phyloP scores from a whole-genome alignment of 1,140 invertebrate species.

The Drosophila sucinea region DNA sequence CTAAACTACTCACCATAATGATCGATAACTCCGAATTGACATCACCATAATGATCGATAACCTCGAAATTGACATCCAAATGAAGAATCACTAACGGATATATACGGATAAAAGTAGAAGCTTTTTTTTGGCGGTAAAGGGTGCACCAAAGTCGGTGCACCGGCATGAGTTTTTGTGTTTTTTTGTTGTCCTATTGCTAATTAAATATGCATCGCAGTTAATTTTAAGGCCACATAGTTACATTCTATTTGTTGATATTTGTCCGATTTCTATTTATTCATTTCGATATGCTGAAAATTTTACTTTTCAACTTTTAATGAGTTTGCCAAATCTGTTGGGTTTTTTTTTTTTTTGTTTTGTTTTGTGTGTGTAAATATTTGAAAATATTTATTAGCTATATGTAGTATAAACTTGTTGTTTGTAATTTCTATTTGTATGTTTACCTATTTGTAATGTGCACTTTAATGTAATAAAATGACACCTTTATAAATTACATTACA shows the following conservation, averaged over 20 bases:
- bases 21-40: no score
- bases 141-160: no score
- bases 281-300: not conserved
- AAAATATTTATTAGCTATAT: slow-evolving; percentile 51
- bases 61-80: no score
- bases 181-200: slow-evolving; percentile 24
- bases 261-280: slow-evolving; percentile 16
- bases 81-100: no score
- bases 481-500: slow-evolving; percentile 13
- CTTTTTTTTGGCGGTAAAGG: no score
- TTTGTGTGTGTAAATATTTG: slow-evolving; percentile 59
- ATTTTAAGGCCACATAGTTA: slow-evolving; percentile 8
- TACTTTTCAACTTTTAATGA: slow-evolving; percentile 49
- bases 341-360: slow-evolving; percentile 25
- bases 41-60: no score
- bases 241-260: slow-evolving; percentile 33
- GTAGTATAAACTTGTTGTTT: slow-evolving; percentile 26
- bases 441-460: slow-evolving; percentile 6
- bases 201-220: slow-evolving; percentile 34
- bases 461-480: slow-evolving; percentile 36
- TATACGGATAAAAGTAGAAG: no score
- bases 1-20: no score
- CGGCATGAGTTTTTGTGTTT: not conserved
- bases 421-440: slow-evolving; percentile 25
- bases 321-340: slow-evolving; percentile 27